phyloP scores from a whole-genome alignment of 2,888 invertebrate species.

The Catonia carolina region DNA sequence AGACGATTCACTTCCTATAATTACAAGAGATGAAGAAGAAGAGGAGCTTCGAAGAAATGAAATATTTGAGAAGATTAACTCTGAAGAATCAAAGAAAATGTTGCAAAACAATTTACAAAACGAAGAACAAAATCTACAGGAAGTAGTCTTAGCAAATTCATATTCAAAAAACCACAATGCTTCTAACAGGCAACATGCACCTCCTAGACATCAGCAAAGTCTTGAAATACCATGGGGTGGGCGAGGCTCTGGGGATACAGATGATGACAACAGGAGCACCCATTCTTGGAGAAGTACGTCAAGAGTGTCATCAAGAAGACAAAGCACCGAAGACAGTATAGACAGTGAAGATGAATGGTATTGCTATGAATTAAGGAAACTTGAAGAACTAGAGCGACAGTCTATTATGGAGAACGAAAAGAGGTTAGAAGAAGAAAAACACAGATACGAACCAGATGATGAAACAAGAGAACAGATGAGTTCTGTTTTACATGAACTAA shows the following conservation, averaged over 20 bases:
- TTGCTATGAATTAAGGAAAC: constrained; percentile 76
- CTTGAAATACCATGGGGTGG: constrained; percentile 68
- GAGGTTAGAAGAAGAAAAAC: constrained; percentile 46
- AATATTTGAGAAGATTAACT: constrained; percentile 33
- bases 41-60: constrained; percentile 33
- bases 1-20: constrained; percentile 30
- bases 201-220: constrained; percentile 66
- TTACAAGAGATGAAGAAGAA: constrained; percentile 34
- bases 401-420: constrained; percentile 58
- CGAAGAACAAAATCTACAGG: constrained; percentile 53
- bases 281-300: constrained; percentile 84
- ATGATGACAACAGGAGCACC: constrained; percentile 78
- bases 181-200: constrained; percentile 46
- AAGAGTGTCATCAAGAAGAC: constrained; percentile 74
- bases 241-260: constrained; percentile 48
- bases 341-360: constrained; percentile 93
- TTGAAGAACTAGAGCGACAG: constrained; percentile 78
- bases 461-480: constrained; percentile 65
- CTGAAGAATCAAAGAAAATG: constrained; percentile 32
- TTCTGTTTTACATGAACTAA: constrained; percentile 67
- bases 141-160: constrained; percentile 47
- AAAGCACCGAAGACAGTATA: constrained; percentile 88
- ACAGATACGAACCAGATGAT: constrained; percentile 55
- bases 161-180: constrained; percentile 55
- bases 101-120: constrained; percentile 34